These are phyloP conservation scores for Syngnathus typhle DNA, from an alignment of 2,113 vertebrate species.

Conservation along the genomic window DNA sequence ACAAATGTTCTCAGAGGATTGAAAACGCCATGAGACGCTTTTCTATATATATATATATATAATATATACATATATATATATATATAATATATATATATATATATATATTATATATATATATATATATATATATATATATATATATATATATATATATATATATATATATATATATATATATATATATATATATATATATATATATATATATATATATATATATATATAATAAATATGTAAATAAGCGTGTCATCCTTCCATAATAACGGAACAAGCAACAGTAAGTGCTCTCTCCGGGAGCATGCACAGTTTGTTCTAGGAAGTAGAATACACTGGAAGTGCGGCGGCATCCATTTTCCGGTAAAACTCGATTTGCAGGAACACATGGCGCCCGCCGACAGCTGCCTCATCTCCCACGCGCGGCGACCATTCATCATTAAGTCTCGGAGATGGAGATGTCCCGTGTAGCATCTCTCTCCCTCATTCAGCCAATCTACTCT, in stretches of 20 bases:
- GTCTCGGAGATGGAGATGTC: slow-evolving; percentile 53
- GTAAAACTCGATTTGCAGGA: slow-evolving; percentile 43
- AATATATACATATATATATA: too few species aligned
- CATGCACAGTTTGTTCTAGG: slow-evolving; percentile 28
- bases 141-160: too few species aligned
- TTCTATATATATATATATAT: too few species aligned
- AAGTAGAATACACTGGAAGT: slow-evolving; percentile 35
- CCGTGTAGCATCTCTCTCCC: slow-evolving; percentile 36
- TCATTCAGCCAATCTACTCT: slow-evolving; percentile 27
- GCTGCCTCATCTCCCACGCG: slow-evolving; percentile 36
- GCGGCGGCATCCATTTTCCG: slow-evolving; percentile 30
- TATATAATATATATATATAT: too few species aligned
- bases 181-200: too few species aligned
- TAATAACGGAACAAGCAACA: neutral
- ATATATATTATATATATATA: too few species aligned
- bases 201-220: too few species aligned
- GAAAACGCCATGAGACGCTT: slow-evolving; percentile 31
- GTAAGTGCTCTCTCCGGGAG: slow-evolving; percentile 21
- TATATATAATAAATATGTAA: too few species aligned
- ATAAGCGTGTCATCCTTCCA: neutral
- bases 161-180: too few species aligned
- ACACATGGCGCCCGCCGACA: slow-evolving; percentile 23
- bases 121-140: too few species aligned
- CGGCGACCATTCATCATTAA: slow-evolving; percentile 44
- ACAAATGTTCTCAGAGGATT: slow-evolving; percentile 37